Evolutionary conservation across 2,888 invertebrate species (phyloP).

Genomic region (Volucella inflata): DNA sequence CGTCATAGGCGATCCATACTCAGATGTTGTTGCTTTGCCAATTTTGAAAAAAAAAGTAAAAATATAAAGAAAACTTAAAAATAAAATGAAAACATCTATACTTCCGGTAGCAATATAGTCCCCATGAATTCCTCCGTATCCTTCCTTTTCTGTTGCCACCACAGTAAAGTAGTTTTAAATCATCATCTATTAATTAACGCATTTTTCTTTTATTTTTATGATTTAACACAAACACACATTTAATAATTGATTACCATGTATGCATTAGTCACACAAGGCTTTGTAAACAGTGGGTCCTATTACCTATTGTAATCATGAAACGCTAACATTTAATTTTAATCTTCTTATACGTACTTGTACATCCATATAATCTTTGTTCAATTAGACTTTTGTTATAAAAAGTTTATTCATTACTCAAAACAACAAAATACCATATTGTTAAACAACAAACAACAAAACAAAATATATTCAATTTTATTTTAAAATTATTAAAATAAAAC

Average conservation of each 20-base stretch:
- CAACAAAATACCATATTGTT: background rate
- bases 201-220: slow-evolving; percentile 26
- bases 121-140: background rate
- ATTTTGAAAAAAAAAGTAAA: background rate
- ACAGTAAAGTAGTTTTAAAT: slow-evolving; percentile 21
- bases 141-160: background rate
- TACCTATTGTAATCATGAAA: background rate
- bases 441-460: slow-evolving; percentile 1
- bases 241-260: background rate
- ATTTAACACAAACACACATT: background rate
- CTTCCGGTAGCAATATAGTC: background rate
- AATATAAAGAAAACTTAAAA: background rate
- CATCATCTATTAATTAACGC: background rate
- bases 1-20: slow-evolving; percentile 33
- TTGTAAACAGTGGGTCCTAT: slow-evolving; percentile 1
- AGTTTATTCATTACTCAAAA: slow-evolving; percentile 27
- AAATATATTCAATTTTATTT: slow-evolving; percentile 13
- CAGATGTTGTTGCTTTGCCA: slow-evolving; percentile 28
- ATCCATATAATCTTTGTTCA: slow-evolving; percentile 1
- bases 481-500: background rate
- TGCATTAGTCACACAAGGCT: background rate
- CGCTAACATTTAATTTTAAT: background rate
- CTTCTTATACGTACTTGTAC: background rate
- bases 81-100: background rate
- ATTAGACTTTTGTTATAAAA: slow-evolving; percentile 68